Evolutionary conservation across 2,113 vertebrate genomes (phyloP).

Genomic region (Hyperoodon ampullatus): DNA sequence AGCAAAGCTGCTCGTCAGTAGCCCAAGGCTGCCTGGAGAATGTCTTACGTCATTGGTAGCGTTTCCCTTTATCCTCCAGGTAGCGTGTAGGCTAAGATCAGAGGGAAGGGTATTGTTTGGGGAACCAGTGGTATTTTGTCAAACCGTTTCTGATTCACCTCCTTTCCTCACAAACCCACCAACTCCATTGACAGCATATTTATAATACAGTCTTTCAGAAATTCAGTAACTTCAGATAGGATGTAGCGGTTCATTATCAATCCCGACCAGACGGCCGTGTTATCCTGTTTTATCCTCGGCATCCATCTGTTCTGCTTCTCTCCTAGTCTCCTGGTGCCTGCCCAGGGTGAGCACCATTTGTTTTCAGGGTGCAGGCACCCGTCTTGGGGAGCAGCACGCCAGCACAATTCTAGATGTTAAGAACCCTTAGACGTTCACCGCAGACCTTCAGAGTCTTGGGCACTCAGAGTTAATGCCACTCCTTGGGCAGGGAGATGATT

Average conservation of each 20-base stretch:
- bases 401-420: background rate
- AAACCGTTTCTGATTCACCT: conserved; percentile 13
- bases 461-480: accelerated
- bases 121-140: background rate
- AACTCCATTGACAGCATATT: conserved; percentile 8
- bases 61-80: background rate
- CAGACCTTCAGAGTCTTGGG: background rate
- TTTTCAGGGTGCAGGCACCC: background rate
- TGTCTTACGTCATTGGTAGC: background rate
- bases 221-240: conserved; percentile 36
- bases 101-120: background rate
- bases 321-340: background rate
- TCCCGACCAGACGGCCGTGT: background rate
- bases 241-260: conserved; percentile 26
- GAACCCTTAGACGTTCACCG: background rate
- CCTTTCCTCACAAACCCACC: background rate
- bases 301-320: background rate
- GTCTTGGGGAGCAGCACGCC: background rate
- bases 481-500: background rate
- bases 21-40: background rate
- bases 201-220: conserved; percentile 60
- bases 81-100: background rate
- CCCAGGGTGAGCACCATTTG: background rate
- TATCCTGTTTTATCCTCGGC: conserved; percentile 33
- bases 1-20: background rate